Evolutionary conservation across 2,797 vertebrate species (phyloP), one percentile per base, ranked within the genome.

Genomic region (Hydrolagus colliei): DNA sequence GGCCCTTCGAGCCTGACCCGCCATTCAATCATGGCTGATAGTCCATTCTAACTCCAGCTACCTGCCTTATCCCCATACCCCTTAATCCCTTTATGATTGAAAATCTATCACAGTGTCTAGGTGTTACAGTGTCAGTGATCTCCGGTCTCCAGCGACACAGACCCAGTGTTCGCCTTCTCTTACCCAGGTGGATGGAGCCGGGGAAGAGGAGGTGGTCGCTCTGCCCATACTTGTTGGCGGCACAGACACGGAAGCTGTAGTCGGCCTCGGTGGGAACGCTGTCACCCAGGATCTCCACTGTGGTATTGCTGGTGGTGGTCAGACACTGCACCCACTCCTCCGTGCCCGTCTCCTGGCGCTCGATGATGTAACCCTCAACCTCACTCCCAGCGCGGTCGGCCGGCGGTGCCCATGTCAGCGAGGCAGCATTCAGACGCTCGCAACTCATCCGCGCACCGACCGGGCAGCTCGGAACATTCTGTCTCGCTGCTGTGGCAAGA

Each of bases 301-400:
- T 93, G 8, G 96, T 95, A 0, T 96, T 96, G 0, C 95, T 93
- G 88, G 98, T 96, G 0, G 97, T 97, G 89, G 96, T 95, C 0
- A 99, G 93, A 88, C 97, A 99, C 90, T 97, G 96, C 22, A 98
- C 91, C 97, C 97, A 98, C 89, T 97, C 96, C 16, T 96, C 95
- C 0, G 94, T 88, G 10, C 87, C 0, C 3, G 96, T 94, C 87
- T 97, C 96, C 88, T 97, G 96, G 16, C 97, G 93, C 88, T 98
- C 97, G 86, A 98, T 93, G 85, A 97, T 93, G 86, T 97, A 98
- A 88, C 92, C 93, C 61, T 95, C 94, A 18, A 96, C 94, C 0
- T 95, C 95, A 86, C 94, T 95, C 89, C 94, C 90, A 86, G 96
- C 92, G 11, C 92, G 87, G 32, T 97, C 92, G 2, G 94, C 94